Evolutionary conservation across 1,140 invertebrate species (phyloP).

Genomic region (Eriocheir sinensis): DNA sequence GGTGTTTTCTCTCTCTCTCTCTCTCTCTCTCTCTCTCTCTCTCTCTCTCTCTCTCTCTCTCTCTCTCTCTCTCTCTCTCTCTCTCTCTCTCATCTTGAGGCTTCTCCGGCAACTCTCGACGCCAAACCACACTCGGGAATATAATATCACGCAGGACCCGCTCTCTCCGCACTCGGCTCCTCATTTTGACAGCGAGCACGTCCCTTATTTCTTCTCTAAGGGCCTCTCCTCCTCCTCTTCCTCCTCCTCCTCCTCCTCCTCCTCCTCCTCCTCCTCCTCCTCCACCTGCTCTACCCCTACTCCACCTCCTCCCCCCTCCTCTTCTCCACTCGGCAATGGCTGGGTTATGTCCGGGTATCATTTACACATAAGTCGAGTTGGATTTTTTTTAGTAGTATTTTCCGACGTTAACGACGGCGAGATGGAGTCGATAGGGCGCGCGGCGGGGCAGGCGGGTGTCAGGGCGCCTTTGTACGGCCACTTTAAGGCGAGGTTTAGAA

Average conservation of each 20-base stretch:
- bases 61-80: too few relatives aligned
- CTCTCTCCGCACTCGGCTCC: not conserved
- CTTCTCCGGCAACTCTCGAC: not conserved
- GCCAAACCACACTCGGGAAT: not conserved
- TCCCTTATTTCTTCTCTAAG: not conserved
- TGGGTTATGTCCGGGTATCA: slow-evolving; percentile 48
- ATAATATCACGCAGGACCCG: not conserved
- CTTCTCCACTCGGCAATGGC: not conserved
- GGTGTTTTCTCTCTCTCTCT: too few relatives aligned
- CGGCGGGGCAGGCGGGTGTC: not conserved
- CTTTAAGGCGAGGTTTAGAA: slow-evolving; percentile 1
- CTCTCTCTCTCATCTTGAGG: too few relatives aligned
- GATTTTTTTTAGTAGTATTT: slow-evolving; percentile 30
- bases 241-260: not conserved
- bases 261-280: not conserved
- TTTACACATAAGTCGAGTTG: slow-evolving; percentile 41
- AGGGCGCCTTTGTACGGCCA: not conserved
- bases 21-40: too few relatives aligned
- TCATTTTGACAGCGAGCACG: slow-evolving; percentile 2
- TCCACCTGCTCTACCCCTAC: too few relatives aligned
- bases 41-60: too few relatives aligned
- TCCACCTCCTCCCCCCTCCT: not conserved
- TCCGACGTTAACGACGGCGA: slow-evolving; percentile 29
- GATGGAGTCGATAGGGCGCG: not conserved
- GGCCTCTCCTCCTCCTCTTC: not conserved